Evolutionary conservation across 2,797 vertebrate species (phyloP).

Genomic region (Diplodus sargus): DNA sequence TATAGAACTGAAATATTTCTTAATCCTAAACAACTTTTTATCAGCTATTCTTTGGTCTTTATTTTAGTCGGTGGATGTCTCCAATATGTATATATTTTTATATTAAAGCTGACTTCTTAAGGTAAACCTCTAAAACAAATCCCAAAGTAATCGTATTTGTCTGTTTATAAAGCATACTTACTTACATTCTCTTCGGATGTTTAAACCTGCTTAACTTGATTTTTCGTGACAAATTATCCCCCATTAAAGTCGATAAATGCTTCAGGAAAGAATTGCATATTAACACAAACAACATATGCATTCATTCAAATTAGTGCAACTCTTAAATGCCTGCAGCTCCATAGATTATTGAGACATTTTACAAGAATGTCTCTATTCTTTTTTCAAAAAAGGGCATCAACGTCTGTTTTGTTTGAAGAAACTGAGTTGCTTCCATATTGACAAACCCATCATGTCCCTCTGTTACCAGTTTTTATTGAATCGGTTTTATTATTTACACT

Average conservation of each 20-base stretch:
- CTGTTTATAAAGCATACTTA: not conserved
- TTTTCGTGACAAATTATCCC: not conserved
- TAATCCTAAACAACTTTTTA: not conserved
- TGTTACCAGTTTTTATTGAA: too few species aligned
- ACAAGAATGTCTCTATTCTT: too few species aligned
- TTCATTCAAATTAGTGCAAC: too few species aligned
- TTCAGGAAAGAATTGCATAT: not conserved
- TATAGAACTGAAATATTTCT: not conserved
- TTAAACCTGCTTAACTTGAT: not conserved
- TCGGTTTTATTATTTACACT: too few species aligned
- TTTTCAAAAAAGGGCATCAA: too few species aligned
- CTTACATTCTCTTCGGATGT: not conserved
- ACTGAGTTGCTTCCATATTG: too few species aligned
- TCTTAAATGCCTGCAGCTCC: too few species aligned
- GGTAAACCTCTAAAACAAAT: not conserved
- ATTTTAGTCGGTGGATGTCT: not conserved
- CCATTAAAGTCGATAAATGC: not conserved
- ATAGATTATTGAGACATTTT: too few species aligned
- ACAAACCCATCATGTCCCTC: too few species aligned
- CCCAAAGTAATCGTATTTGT: not conserved
- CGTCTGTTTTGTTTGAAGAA: too few species aligned
- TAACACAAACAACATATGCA: too few species aligned
- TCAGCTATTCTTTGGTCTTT: not conserved
- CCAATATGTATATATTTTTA: not conserved
- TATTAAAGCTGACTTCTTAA: not conserved